Evolutionary conservation across 92 coral and sea anemone species (phyloP), one percentile per base, ranked within the genome.

Genomic region (Zoanthus gigantus): DNA sequence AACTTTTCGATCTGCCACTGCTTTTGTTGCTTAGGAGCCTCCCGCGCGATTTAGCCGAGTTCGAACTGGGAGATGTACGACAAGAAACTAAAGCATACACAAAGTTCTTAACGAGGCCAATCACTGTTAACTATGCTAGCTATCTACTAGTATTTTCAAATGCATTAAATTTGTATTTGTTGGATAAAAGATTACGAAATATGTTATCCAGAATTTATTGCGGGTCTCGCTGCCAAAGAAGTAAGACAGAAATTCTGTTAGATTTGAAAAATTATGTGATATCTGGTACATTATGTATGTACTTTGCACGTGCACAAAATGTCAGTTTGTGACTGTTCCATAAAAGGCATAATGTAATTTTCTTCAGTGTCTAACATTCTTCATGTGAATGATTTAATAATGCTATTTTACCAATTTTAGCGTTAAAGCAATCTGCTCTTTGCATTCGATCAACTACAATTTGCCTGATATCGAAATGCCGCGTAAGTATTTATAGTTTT

Each of bases 381-480:
- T 34, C 44, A 9, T 31, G 9, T 30, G 0, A 1, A 30, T 4
- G 16, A 61, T 17, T 42, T 44, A 56, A 45, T 50, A 23, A 12
- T 10, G 31, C 3, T 81, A 5, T 65, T 65, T 29, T 81, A 18
- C 14, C 16, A 34, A n/a, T 82, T 90, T 7, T 79, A 91, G 94
- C 82, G 17, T 89, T 91, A 56, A 84, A 84, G 77, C 89, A 91
- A 73, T 84, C 92, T 11, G 34, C 65, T 44, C 82, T 57, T 45
- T 83, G 89, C 3, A 75, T 79, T 61, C 74, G 82, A 30, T 69
- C 74, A 69, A 8, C 74, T 18, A 46, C 89, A 65, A 72, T 91
- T 75, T 83, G 74, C 44, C 80, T 88, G 4, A 84, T 83, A 48
- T 91, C 92, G 16, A 83, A 87, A 37, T 34, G 37, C 76, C 63